Conservation (phyloP, 2,888 invertebrate species). For the Troides aeacus region DNA sequence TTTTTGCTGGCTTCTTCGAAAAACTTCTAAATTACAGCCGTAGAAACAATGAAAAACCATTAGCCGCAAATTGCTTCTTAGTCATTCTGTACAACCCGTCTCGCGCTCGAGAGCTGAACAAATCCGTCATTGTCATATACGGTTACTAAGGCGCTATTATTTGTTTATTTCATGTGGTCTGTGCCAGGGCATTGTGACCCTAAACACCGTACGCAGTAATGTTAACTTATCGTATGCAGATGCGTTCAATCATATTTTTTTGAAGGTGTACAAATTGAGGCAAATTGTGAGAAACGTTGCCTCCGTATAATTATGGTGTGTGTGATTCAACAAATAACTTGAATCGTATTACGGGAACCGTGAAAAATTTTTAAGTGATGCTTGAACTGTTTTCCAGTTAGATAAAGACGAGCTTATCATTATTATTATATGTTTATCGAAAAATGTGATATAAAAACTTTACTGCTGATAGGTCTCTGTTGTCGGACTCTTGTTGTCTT, state of each 20-base stretch:
- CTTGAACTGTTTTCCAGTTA: not conserved
- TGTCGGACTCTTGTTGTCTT: no score
- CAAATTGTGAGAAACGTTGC: conserved; percentile 66
- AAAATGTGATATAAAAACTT: no score
- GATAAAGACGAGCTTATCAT: not conserved
- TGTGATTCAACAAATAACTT: conserved; percentile 63
- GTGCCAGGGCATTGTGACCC: conserved; percentile 33
- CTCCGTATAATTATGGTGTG: conserved; percentile 58
- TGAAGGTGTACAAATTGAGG: conserved; percentile 42
- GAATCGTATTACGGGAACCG: conserved; percentile 58
- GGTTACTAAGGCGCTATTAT: conserved; percentile 36
- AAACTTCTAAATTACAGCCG: conserved; percentile 23
- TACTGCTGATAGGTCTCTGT: no score
- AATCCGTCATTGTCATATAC: conserved; percentile 64
- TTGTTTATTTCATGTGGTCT: conserved; percentile 34
- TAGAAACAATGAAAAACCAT: conserved; percentile 32
- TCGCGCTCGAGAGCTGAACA: conserved; percentile 43
- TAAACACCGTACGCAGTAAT: conserved; percentile 31
- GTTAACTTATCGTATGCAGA: not conserved
- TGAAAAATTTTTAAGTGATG: conserved; percentile 63
- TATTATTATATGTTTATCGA: no score
- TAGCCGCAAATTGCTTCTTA: conserved; percentile 32
- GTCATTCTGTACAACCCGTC: conserved; percentile 34
- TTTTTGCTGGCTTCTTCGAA: conserved; percentile 14
- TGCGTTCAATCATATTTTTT: conserved; percentile 25